phyloP scores from a whole-genome alignment of 2,797 vertebrate genomes.

The Tapirus indicus region DNA sequence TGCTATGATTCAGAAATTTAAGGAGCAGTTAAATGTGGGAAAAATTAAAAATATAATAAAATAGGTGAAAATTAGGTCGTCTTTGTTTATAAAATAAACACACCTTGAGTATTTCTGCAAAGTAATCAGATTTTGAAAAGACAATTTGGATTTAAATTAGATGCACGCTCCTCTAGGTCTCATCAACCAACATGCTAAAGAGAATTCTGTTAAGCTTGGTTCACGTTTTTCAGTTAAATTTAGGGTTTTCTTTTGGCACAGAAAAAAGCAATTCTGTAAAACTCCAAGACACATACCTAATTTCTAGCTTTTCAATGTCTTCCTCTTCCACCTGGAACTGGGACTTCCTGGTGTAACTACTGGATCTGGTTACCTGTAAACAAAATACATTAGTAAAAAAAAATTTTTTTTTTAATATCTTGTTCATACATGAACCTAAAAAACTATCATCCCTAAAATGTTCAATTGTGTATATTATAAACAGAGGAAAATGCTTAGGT shows the following conservation, averaged over 20 bases:
- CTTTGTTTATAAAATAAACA: constrained; percentile 58
- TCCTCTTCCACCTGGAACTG: constrained; percentile 99
- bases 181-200: constrained; percentile 33
- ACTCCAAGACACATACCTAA: constrained; percentile 91
- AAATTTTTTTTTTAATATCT: not conserved
- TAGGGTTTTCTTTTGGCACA: constrained; percentile 55
- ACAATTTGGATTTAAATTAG: constrained; percentile 60
- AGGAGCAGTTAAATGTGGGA: constrained; percentile 60
- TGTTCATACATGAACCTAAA: constrained; percentile 42
- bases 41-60: constrained; percentile 49
- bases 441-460: constrained; percentile 2
- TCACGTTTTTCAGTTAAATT: constrained; percentile 39
- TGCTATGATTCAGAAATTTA: constrained; percentile 74
- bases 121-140: constrained; percentile 49
- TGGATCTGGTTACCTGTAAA: constrained; percentile 95
- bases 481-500: not conserved
- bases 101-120: constrained; percentile 53
- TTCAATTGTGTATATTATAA: constrained; percentile 18
- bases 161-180: constrained; percentile 40
- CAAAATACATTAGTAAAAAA: constrained; percentile 63
- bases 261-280: constrained; percentile 44
- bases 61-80: constrained; percentile 38
- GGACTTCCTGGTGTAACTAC: constrained; percentile 97
- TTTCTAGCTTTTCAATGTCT: constrained; percentile 98
- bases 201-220: constrained; percentile 46